Evolutionary conservation across 2,113 vertebrate genomes (phyloP).

Genomic region (Nyctibius bracteatus): DNA sequence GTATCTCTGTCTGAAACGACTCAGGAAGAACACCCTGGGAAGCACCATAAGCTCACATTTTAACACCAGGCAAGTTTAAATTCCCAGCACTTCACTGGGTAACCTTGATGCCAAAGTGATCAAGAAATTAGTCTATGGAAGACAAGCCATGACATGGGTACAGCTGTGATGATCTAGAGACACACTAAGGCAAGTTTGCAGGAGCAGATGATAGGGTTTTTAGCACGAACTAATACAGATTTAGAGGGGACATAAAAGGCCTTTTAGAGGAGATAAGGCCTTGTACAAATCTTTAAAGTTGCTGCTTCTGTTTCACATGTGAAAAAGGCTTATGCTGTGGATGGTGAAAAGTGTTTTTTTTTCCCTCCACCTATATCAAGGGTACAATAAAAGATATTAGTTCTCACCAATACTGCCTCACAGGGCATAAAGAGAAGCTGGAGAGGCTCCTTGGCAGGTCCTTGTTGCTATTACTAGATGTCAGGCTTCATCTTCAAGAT

Average conservation of each 20-base stretch:
- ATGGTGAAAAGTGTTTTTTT: neutral
- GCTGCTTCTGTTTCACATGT: neutral
- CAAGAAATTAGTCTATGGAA: neutral
- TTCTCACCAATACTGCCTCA: neutral
- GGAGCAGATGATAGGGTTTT: neutral
- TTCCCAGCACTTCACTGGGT: neutral
- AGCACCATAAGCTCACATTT: neutral
- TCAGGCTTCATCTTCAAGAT: neutral
- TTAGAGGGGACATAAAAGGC: no score
- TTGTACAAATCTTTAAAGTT: neutral
- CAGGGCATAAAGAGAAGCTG: neutral
- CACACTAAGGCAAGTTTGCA: neutral
- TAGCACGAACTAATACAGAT: neutral
- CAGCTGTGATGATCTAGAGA: fast-evolving
- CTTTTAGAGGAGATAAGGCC: no score
- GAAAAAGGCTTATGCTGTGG: neutral
- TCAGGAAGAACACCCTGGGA: neutral
- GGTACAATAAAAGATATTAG: neutral
- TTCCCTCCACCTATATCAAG: fast-evolving
- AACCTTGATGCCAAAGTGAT: neutral
- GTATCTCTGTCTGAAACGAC: fast-evolving
- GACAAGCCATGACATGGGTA: fast-evolving
- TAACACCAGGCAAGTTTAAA: fast-evolving
- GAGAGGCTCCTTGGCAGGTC: neutral
- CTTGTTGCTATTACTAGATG: neutral